phyloP scores from a whole-genome alignment of 2,797 vertebrate genomes.

The Periophthalmus magnuspinnatus region DNA sequence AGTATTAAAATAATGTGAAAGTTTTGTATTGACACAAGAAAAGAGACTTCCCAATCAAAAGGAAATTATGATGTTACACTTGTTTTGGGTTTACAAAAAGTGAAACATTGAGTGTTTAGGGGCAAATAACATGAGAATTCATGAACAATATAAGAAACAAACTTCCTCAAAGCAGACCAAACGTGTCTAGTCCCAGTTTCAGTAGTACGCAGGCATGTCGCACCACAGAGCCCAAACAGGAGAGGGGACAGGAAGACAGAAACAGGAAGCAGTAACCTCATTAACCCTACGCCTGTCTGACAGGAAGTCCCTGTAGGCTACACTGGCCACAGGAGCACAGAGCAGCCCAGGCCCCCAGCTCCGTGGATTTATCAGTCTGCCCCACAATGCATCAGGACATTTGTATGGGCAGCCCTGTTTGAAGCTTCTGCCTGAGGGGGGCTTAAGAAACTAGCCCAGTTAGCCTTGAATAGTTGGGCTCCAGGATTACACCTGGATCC shows the following conservation, averaged over 20 bases:
- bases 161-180: not conserved
- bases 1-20: too few relatives aligned
- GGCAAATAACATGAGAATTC: not conserved
- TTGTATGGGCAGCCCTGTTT: constrained; percentile 39
- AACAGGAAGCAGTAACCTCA: constrained; percentile 70
- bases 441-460: constrained; percentile 27
- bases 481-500: constrained; percentile 58
- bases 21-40: too few relatives aligned
- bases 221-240: constrained; percentile 29
- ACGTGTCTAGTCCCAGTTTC: constrained; percentile 2
- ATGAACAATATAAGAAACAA: not conserved
- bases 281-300: constrained; percentile 66
- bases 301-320: constrained; percentile 68
- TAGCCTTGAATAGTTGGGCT: constrained; percentile 43
- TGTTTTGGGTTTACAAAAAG: too few relatives aligned
- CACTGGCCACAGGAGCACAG: constrained; percentile 26
- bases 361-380: constrained; percentile 48
- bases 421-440: constrained; percentile 38
- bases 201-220: constrained; percentile 24
- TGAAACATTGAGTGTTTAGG: too few relatives aligned
- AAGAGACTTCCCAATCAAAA: too few relatives aligned
- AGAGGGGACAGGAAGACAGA: constrained; percentile 58
- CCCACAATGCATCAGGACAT: constrained; percentile 28
- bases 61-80: too few relatives aligned
- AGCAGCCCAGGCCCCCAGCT: constrained; percentile 47